Evolutionary conservation across 2,113 vertebrate species (phyloP).

Genomic region (Oriolus oriolus): DNA sequence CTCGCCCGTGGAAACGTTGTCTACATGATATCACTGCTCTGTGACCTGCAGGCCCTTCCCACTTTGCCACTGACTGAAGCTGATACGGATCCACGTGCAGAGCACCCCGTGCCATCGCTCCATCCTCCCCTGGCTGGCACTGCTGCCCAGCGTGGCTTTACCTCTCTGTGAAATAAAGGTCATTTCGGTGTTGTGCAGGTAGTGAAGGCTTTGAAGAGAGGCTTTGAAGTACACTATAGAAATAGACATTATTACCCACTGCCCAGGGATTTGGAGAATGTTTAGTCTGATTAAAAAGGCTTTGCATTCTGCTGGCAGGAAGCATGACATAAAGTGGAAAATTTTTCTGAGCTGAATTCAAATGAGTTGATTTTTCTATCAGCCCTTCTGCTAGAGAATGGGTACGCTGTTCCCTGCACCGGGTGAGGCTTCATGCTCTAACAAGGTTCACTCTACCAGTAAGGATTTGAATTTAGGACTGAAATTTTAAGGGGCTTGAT

Average conservation of each 20-base stretch:
- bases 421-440: neutral
- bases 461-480: neutral
- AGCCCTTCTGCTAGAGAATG: neutral
- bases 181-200: slow-evolving; percentile 5
- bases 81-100: fast-evolving
- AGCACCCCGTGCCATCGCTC: neutral
- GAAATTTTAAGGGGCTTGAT: neutral
- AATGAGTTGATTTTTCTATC: slow-evolving; percentile 38
- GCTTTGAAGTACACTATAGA: slow-evolving; percentile 33
- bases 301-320: slow-evolving; percentile 49
- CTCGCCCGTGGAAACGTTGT: neutral
- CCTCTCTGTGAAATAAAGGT: slow-evolving; percentile 30
- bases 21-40: neutral
- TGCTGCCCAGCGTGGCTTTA: neutral
- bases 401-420: neutral
- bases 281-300: slow-evolving; percentile 51
- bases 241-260: slow-evolving; percentile 37
- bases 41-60: neutral
- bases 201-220: slow-evolving; percentile 21
- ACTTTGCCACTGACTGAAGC: neutral
- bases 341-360: slow-evolving; percentile 51
- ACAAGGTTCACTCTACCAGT: neutral
- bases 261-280: slow-evolving; percentile 42
- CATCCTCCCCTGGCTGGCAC: neutral
- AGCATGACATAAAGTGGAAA: slow-evolving; percentile 33